Conservation (phyloP, 2,888 invertebrate species). For the Choristoneura rosaceana region DNA sequence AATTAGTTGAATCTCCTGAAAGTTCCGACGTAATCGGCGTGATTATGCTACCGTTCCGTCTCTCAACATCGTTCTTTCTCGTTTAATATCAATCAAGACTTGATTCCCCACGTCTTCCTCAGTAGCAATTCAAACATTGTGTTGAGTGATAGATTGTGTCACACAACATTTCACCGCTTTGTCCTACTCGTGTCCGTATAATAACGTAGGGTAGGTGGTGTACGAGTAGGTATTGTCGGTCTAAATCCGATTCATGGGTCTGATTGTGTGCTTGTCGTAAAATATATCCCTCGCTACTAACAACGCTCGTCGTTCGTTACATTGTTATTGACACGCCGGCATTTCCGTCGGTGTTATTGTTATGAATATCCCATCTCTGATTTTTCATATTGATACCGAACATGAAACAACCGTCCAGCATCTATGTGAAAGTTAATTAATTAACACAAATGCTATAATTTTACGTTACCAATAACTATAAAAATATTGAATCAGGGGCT, state of each 20-base stretch:
- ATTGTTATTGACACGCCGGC: conserved; percentile 38
- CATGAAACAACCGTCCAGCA: background rate
- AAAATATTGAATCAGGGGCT: conserved; percentile 36
- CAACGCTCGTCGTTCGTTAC: conserved; percentile 34
- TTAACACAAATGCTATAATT: background rate
- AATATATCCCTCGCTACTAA: conserved; percentile 23
- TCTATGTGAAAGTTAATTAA: background rate
- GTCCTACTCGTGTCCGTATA: background rate
- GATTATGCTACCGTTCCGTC: conserved; percentile 16
- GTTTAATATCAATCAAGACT: conserved; percentile 6
- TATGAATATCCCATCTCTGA: conserved; percentile 21
- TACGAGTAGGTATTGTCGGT: conserved; percentile 1
- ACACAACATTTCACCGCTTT: conserved; percentile 10
- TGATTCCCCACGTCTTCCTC: background rate
- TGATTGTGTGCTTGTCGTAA: conserved; percentile 32
- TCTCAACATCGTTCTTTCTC: conserved; percentile 1
- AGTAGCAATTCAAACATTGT: conserved; percentile 4
- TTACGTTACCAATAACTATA: conserved; percentile 31
- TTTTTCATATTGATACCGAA: conserved; percentile 21
- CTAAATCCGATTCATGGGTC: conserved; percentile 19
- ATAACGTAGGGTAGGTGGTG: conserved; percentile 6
- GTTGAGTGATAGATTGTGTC: conserved; percentile 4
- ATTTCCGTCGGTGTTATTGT: conserved; percentile 32
- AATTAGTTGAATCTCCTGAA: conserved; percentile 30
- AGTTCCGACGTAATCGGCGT: conserved; percentile 22